Percentiles rank a stretch among this genome's conserved stretches.
These are phyloP conservation scores for Chorisops tibialis DNA, from an alignment of 2,888 invertebrate species.

Conservation along the genomic window DNA sequence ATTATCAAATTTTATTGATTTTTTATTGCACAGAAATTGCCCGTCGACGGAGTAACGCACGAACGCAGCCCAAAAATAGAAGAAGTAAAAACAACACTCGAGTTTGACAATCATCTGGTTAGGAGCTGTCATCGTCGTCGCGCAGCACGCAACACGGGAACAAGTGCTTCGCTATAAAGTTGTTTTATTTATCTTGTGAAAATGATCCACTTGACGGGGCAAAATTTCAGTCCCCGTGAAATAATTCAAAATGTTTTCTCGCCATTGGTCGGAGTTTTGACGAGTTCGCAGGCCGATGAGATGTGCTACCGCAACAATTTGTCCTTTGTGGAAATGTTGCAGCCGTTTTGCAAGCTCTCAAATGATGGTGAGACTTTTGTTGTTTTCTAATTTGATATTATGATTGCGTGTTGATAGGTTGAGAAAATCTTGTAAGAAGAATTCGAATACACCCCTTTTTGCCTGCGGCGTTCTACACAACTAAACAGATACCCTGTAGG, in stretches of 20 bases:
- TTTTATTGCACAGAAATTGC: too few relatives aligned
- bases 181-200: constrained; percentile 8
- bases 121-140: background rate
- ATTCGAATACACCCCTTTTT: background rate
- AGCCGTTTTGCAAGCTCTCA: constrained; percentile 79
- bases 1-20: too few relatives aligned
- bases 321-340: constrained; percentile 82
- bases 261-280: constrained; percentile 82
- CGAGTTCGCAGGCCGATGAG: constrained; percentile 77
- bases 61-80: constrained; percentile 6
- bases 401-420: too few relatives aligned
- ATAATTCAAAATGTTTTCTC: constrained; percentile 88
- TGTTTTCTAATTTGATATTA: too few relatives aligned
- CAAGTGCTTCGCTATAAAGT: background rate
- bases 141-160: background rate
- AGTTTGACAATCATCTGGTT: constrained; percentile 10
- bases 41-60: too few relatives aligned
- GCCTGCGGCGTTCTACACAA: too few relatives aligned
- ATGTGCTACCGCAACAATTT: constrained; percentile 88
- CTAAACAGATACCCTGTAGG: too few relatives aligned
- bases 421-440: background rate
- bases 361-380: constrained; percentile 61
- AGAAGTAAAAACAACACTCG: too few relatives aligned
- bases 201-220: constrained; percentile 56
- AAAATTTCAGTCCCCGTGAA: constrained; percentile 71